These are phyloP conservation scores for Drosophila chauvacae DNA, from an alignment of 1,140 invertebrate species.

Conservation along the genomic window DNA sequence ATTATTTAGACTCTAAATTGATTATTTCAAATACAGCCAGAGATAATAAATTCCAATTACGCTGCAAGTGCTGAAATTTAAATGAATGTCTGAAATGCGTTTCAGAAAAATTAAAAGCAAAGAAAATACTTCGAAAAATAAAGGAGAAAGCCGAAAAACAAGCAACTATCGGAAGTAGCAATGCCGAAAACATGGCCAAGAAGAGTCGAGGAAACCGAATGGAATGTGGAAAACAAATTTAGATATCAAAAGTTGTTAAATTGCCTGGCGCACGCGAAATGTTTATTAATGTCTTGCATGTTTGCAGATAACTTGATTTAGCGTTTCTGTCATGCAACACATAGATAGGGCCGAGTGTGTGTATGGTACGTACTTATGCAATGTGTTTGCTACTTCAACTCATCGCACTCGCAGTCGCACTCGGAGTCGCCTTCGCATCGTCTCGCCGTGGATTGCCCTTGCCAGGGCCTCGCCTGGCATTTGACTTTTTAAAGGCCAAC, in stretches of 20 bases:
- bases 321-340: constrained; percentile 80
- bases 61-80: constrained; percentile 23
- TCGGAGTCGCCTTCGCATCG: constrained; percentile 35
- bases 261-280: constrained; percentile 82
- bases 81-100: constrained; percentile 50
- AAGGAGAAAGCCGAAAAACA: not conserved
- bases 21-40: constrained; percentile 7
- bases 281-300: constrained; percentile 84
- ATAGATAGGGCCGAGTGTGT: constrained; percentile 47
- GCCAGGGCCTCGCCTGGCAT: constrained; percentile 24
- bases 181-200: constrained; percentile 56
- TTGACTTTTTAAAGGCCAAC: constrained; percentile 79
- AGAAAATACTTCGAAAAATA: not conserved
- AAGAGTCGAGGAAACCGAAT: constrained; percentile 46
- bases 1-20: not conserved
- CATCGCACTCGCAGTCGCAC: constrained; percentile 14
- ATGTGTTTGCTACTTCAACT: constrained; percentile 64
- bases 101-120: constrained; percentile 11
- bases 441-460: constrained; percentile 39
- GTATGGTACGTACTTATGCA: constrained; percentile 8
- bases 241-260: constrained; percentile 84
- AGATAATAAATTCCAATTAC: constrained; percentile 24
- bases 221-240: constrained; percentile 76
- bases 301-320: constrained; percentile 83
- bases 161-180: constrained; percentile 25